Percentiles rank a stretch among this genome's conserved stretches.
These are phyloP conservation scores for Limnephilus auricula DNA, from an alignment of 2,888 invertebrate species.

Conservation along the genomic window DNA sequence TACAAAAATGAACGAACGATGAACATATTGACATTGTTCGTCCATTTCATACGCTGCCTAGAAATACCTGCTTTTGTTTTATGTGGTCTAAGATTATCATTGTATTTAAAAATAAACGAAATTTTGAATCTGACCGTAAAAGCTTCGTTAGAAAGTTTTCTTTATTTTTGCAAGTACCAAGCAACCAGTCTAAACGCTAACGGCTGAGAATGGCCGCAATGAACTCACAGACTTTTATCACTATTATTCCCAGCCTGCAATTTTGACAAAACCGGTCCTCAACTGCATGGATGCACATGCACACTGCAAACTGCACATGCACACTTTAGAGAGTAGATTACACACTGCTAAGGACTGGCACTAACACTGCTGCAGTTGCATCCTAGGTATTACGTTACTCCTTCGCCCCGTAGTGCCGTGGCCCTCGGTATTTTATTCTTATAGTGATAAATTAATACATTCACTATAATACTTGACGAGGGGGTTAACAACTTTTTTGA, in stretches of 20 bases:
- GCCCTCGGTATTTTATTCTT: not conserved
- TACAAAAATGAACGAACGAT: too few relatives aligned
- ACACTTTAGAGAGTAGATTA: not conserved
- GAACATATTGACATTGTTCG: too few relatives aligned
- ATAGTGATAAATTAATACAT: not conserved
- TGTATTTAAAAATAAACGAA: too few relatives aligned
- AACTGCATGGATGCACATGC: constrained; percentile 11
- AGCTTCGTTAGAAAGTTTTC: not conserved
- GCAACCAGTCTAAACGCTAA: constrained; percentile 1
- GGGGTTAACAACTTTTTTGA: not conserved
- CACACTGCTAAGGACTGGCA: not conserved
- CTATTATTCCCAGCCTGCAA: constrained; percentile 5
- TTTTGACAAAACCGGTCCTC: constrained; percentile 13
- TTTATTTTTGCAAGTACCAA: not conserved
- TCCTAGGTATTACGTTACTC: constrained; percentile 24
- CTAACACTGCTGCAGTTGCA: not conserved
- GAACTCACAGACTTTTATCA: not conserved
- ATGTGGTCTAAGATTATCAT: too few relatives aligned
- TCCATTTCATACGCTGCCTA: too few relatives aligned
- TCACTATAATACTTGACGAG: constrained; percentile 2
- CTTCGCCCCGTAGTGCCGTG: not conserved
- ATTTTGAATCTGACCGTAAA: not conserved
- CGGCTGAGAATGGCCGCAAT: not conserved
- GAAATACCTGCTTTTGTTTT: too few relatives aligned
- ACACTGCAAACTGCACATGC: not conserved